These are phyloP conservation scores for Achroia grisella DNA, from an alignment of 1,140 invertebrate species.

Conservation along the genomic window DNA sequence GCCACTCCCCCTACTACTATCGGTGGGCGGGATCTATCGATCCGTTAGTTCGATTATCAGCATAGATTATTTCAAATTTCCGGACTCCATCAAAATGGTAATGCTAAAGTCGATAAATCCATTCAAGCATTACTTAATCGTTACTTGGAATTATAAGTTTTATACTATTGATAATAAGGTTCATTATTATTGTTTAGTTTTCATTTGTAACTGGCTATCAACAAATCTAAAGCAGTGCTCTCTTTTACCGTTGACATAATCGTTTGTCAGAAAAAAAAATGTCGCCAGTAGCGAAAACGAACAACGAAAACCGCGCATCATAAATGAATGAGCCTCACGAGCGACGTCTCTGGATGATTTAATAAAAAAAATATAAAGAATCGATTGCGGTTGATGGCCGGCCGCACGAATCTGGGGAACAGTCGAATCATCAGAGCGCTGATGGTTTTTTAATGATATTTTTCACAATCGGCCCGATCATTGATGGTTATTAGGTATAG, in stretches of 20 bases:
- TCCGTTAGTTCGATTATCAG: slow-evolving; percentile 42
- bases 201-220: too few relatives aligned
- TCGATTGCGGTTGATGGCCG: slow-evolving; percentile 64
- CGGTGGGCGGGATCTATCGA: slow-evolving; percentile 59
- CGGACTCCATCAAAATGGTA: background rate
- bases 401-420: slow-evolving; percentile 36
- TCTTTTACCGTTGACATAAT: background rate
- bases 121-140: too few relatives aligned
- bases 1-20: slow-evolving; percentile 52
- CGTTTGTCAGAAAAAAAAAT: background rate
- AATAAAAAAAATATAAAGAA: slow-evolving; percentile 57
- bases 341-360: slow-evolving; percentile 49
- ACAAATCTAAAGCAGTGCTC: too few relatives aligned
- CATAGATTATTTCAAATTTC: slow-evolving; percentile 6
- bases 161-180: too few relatives aligned
- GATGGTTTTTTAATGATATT: slow-evolving; percentile 73
- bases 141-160: too few relatives aligned
- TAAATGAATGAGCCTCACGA: slow-evolving; percentile 14
- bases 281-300: slow-evolving; percentile 15
- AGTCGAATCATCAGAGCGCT: slow-evolving; percentile 62
- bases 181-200: too few relatives aligned
- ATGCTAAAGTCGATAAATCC: background rate
- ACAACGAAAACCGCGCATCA: slow-evolving; percentile 13
- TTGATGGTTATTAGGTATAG: slow-evolving; percentile 67
- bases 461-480: slow-evolving; percentile 68